These are phyloP conservation scores for Tridacna gigas DNA, from an alignment of 2,888 invertebrate species.

Conservation along the genomic window DNA sequence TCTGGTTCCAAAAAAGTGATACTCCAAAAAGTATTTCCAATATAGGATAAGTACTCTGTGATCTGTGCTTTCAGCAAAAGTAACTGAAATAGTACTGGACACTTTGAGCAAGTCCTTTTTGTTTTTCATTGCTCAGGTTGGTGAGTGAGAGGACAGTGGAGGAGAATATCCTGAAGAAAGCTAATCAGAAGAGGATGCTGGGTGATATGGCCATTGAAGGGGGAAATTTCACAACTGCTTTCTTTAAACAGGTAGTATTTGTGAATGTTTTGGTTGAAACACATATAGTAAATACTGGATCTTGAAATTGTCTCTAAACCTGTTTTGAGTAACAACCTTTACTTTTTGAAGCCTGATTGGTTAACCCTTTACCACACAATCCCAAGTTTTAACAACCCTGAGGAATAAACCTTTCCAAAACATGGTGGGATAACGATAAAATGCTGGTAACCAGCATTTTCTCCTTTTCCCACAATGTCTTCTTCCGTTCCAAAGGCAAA, in stretches of 20 bases:
- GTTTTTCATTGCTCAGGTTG: constrained; percentile 87
- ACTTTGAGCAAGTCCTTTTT: not conserved
- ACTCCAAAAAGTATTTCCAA: too few species aligned
- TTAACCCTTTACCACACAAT: not conserved
- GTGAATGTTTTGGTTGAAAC: too few species aligned
- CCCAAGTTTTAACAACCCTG: too few species aligned
- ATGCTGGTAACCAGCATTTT: not conserved
- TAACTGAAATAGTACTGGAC: too few species aligned
- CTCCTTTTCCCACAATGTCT: not conserved
- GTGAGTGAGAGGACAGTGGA: constrained; percentile 99
- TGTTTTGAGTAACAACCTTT: not conserved
- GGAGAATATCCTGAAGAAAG: constrained; percentile 99
- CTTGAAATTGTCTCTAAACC: not conserved
- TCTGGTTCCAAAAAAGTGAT: too few species aligned
- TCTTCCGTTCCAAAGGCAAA: not conserved
- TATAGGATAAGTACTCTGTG: too few species aligned
- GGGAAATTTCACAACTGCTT: constrained; percentile 98
- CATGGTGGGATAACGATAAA: not conserved
- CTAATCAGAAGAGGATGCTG: constrained; percentile 97
- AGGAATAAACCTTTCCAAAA: too few species aligned
- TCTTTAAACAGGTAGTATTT: constrained; percentile 91
- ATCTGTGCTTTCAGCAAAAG: too few species aligned
- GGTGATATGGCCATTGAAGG: constrained; percentile 99
- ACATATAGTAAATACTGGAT: not conserved
- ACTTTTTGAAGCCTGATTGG: not conserved